These are phyloP conservation scores for Oegoconia quadripuncta DNA, from an alignment of 2,888 invertebrate genomes.

Conservation along the genomic window DNA sequence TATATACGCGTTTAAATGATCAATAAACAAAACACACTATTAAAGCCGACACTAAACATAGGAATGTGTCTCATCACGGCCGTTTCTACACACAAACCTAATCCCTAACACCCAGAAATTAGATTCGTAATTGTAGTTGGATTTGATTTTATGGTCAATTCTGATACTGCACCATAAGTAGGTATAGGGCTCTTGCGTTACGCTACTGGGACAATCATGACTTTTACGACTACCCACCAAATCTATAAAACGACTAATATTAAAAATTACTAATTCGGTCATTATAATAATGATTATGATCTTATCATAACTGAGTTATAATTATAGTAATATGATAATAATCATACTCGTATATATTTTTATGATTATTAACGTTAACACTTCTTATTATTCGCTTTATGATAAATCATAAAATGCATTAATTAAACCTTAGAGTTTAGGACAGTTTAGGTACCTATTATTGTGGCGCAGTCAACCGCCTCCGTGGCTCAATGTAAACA, in stretches of 20 bases:
- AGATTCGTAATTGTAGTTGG: background rate
- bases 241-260: slow-evolving; percentile 3
- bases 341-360: no score
- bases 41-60: background rate
- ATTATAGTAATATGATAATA: no score
- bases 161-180: slow-evolving; percentile 2
- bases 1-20: no score
- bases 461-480: no score
- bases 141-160: slow-evolving; percentile 7
- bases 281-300: background rate
- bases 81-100: background rate
- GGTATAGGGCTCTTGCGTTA: background rate
- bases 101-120: background rate
- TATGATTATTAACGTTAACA: no score
- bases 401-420: no score
- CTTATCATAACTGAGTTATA: no score
- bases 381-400: no score
- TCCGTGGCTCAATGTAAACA: no score
- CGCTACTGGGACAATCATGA: slow-evolving; percentile 4
- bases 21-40: slow-evolving; percentile 3
- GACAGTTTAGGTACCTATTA: no score
- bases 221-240: slow-evolving; percentile 5
- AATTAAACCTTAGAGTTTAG: no score
- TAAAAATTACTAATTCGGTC: slow-evolving; percentile 8
- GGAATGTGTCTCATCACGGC: background rate